Evolutionary conservation across 1,140 invertebrate species (phyloP).

Genomic region (Zaprionus gabonicus): DNA sequence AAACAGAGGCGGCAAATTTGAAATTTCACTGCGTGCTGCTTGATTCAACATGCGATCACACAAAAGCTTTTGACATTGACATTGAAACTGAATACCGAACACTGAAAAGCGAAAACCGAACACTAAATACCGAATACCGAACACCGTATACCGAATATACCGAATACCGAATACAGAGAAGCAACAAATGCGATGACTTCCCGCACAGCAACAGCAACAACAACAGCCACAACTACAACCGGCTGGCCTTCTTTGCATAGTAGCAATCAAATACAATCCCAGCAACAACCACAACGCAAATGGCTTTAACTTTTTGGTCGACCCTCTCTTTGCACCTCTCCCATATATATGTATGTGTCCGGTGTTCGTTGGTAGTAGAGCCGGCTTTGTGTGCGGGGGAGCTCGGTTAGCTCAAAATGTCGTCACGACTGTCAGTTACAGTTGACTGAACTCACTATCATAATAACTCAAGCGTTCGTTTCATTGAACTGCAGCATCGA

Average conservation of each 20-base stretch:
- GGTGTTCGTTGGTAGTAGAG: background rate
- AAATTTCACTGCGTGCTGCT: conserved; percentile 59
- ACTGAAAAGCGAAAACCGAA: conserved; percentile 27
- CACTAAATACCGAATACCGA: background rate
- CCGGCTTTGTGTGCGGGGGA: conserved; percentile 25
- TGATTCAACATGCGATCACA: conserved; percentile 63
- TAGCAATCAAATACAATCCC: conserved; percentile 31
- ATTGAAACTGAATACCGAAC: conserved; percentile 59
- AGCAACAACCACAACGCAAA: conserved; percentile 16
- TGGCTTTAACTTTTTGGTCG: conserved; percentile 26
- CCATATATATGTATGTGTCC: background rate
- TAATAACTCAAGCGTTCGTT: conserved; percentile 14
- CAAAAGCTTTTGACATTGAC: conserved; percentile 73
- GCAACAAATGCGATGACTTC: conserved; percentile 13
- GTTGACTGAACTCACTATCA: conserved; percentile 33
- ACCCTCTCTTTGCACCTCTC: background rate
- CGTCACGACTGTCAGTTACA: conserved; percentile 39
- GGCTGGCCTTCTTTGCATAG: conserved; percentile 54
- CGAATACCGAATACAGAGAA: conserved; percentile 32
- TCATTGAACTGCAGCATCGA: conserved; percentile 34
- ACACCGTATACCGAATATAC: background rate
- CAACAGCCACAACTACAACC: conserved; percentile 35
- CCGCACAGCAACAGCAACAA: conserved; percentile 20
- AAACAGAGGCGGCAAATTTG: conserved; percentile 48
- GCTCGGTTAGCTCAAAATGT: conserved; percentile 12